Evolutionary conservation across 2,113 vertebrate genomes (phyloP).

Genomic region (Todiramphus chloris): DNA sequence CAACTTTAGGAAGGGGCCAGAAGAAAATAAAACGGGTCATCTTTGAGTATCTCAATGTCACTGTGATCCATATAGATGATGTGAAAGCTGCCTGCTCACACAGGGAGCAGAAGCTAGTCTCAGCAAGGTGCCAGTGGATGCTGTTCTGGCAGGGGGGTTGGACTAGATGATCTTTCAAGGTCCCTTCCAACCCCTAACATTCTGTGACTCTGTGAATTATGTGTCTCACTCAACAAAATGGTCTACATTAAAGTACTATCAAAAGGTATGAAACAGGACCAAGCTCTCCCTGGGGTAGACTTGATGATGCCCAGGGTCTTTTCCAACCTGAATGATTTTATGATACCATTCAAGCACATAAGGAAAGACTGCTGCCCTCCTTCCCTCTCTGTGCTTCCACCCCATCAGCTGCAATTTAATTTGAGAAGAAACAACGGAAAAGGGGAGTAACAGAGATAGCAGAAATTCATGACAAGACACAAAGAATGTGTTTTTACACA

Average conservation of each 20-base stretch:
- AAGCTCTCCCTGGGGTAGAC: neutral
- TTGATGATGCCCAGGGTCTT: too few relatives aligned
- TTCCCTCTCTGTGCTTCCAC: neutral
- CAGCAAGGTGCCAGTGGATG: neutral
- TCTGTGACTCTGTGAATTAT: neutral
- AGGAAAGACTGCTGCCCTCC: neutral
- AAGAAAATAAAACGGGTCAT: neutral
- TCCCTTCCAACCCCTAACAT: too few relatives aligned
- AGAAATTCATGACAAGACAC: neutral
- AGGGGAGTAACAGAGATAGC: neutral
- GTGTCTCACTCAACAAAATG: neutral
- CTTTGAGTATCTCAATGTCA: neutral
- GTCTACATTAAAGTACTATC: neutral
- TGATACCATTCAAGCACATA: neutral
- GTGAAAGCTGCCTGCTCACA: neutral
- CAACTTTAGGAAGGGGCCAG: neutral
- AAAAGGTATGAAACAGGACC: neutral
- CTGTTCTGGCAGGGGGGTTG: neutral
- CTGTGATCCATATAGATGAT: rapidly evolving
- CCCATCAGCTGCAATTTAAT: neutral
- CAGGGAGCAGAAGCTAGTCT: neutral
- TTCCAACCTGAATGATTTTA: too few relatives aligned
- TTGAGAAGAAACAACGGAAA: neutral
- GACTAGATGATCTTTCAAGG: too few relatives aligned
- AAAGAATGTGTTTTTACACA: neutral